Evolutionary conservation across 2,888 invertebrate genomes (phyloP), one percentile per base, ranked within the genome.

Genomic region (Helicoverpa assulta): DNA sequence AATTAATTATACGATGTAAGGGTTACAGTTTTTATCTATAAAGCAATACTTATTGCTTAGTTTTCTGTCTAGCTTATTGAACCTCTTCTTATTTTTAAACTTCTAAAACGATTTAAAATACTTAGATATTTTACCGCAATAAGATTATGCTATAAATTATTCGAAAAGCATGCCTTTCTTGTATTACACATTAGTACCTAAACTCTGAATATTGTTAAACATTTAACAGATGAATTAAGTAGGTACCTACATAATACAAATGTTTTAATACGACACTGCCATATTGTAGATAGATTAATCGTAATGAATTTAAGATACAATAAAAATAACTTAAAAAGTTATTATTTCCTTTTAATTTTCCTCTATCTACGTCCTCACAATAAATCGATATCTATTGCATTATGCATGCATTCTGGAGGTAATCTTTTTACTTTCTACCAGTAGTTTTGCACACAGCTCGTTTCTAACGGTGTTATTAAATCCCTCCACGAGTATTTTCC

Each of bases 211-310:
- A 33, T 47, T 50, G 54, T 69, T 19, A 52, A 40, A 29, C 5
- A 18, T 55, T 52, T 62, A 57, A 59, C 53, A 56, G 58, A 68
- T 71, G 70, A 21, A 59, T 18, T 71, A 54, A 80, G 67, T 14
- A 40, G 10, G 7, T 8, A 7, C 40, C 8, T 77, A 70, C 40
- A 33, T 77, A 70, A 52, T 64, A 59, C 57, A 70, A 65, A 75
- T 73, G 70, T 71, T 76, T 85, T 73, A 75, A 76, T 70, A 83
- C 72, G 89, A 86, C 94, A 95, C 94, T 95, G 94, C 94, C 94
- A 94, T 89, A 84, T 59, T 93, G 91, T 95, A 94, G 94, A 93
- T 94, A 94, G 88, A 88, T 85, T 90, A 85, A 85, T 85, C 81
- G 77, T 86, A 85, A 81, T 77, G 82, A 82, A 78, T 80, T 82